Evolutionary conservation across 2,888 invertebrate species (phyloP).

Genomic region (Himalopsyche tibetana): DNA sequence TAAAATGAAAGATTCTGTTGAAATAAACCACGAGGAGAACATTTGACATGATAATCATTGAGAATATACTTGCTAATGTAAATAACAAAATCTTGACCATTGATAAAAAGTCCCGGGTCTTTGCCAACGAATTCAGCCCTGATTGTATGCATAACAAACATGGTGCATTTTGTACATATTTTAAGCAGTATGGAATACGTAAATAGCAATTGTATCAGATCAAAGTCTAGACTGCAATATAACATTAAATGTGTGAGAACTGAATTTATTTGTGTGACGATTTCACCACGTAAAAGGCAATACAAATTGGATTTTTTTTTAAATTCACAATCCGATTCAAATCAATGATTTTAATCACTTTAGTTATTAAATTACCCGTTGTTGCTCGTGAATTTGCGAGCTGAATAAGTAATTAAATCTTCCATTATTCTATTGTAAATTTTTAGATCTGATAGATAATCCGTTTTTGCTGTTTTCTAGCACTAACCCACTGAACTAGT

Average conservation of each 20-base stretch:
- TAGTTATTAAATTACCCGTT: neutral
- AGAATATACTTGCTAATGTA: too few species aligned
- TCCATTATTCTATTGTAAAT: conserved; percentile 10
- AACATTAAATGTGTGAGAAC: conserved; percentile 7
- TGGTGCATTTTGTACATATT: neutral
- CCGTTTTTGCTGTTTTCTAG: neutral
- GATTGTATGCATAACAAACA: neutral
- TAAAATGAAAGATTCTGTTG: too few species aligned
- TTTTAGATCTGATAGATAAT: neutral
- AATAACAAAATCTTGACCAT: too few species aligned
- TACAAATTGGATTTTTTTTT: neutral
- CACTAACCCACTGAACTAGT: neutral
- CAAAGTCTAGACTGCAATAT: conserved; percentile 9
- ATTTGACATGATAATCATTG: too few species aligned
- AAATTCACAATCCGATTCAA: neutral
- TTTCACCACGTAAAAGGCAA: neutral
- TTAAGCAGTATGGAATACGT: neutral
- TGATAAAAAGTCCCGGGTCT: too few species aligned
- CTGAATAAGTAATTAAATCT: neutral
- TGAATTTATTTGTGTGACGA: neutral
- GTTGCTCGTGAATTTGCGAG: neutral
- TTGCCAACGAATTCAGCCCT: neutral
- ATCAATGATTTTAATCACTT: neutral
- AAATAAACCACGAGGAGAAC: too few species aligned
- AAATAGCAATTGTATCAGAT: conserved; percentile 2